These are phyloP conservation scores for Hydropsyche tenuis DNA, from an alignment of 1,140 invertebrate species.

Conservation along the genomic window DNA sequence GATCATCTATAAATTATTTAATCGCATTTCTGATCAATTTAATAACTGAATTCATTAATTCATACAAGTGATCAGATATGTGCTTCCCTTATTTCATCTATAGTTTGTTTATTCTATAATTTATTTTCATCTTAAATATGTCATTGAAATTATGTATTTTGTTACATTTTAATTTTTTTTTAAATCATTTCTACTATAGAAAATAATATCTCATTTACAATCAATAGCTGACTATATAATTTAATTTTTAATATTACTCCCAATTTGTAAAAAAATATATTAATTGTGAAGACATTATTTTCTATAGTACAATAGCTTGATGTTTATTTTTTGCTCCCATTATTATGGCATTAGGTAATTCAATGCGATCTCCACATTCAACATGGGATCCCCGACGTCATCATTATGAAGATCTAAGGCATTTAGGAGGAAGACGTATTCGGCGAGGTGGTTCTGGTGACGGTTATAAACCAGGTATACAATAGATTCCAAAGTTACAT, in stretches of 20 bases:
- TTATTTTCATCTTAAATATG: no score
- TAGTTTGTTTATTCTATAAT: neutral
- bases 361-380: constrained; percentile 71
- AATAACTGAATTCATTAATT: neutral
- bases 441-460: constrained; percentile 57
- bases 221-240: neutral
- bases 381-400: constrained; percentile 87
- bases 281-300: neutral
- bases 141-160: no score
- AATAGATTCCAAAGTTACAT: no score
- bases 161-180: neutral
- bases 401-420: constrained; percentile 79
- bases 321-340: constrained; percentile 49
- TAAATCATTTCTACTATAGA: neutral
- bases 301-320: constrained; percentile 37
- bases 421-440: constrained; percentile 51
- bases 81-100: neutral
- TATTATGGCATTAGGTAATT: constrained; percentile 54
- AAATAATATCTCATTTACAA: neutral
- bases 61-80: constrained; percentile 4
- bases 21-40: neutral
- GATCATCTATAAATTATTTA: neutral
- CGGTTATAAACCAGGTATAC: constrained; percentile 57
- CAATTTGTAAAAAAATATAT: no score
- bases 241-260: neutral